Conservation (phyloP, 1,140 invertebrate genomes). For the Wiebesia pumilae region DNA sequence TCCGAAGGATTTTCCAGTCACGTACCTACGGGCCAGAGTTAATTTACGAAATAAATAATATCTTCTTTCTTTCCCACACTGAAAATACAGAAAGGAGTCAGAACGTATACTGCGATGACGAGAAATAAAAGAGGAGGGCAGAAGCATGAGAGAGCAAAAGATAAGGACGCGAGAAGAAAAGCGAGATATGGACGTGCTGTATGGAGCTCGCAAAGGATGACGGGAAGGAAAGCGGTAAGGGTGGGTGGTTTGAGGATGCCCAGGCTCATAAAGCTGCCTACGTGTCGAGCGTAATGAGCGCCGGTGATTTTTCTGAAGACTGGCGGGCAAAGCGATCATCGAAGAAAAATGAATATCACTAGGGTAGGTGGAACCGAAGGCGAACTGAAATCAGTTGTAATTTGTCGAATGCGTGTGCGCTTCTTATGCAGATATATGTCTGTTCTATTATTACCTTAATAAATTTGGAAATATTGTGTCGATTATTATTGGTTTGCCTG, state of each 20-base stretch:
- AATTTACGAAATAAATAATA: slow-evolving; percentile 77
- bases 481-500: slow-evolving; percentile 28
- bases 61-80: slow-evolving; percentile 63
- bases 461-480: slow-evolving; percentile 25
- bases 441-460: neutral
- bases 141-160: slow-evolving; percentile 17
- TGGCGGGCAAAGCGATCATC: slow-evolving; percentile 17
- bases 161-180: slow-evolving; percentile 35
- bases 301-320: slow-evolving; percentile 73
- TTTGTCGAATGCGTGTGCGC: neutral
- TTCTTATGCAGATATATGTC: neutral
- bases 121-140: too few relatives aligned
- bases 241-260: slow-evolving; percentile 51
- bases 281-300: slow-evolving; percentile 75
- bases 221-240: neutral
- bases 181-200: slow-evolving; percentile 56
- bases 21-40: slow-evolving; percentile 67
- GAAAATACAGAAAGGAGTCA: slow-evolving; percentile 33
- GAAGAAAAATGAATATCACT: slow-evolving; percentile 68
- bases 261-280: slow-evolving; percentile 74
- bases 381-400: neutral
- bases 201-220: neutral
- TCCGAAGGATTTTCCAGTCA: slow-evolving; percentile 69
- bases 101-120: neutral
- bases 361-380: neutral